Evolutionary conservation across 2,888 invertebrate genomes (phyloP), one percentile per base, ranked within the genome.

Genomic region (Drosophila meridiana): DNA sequence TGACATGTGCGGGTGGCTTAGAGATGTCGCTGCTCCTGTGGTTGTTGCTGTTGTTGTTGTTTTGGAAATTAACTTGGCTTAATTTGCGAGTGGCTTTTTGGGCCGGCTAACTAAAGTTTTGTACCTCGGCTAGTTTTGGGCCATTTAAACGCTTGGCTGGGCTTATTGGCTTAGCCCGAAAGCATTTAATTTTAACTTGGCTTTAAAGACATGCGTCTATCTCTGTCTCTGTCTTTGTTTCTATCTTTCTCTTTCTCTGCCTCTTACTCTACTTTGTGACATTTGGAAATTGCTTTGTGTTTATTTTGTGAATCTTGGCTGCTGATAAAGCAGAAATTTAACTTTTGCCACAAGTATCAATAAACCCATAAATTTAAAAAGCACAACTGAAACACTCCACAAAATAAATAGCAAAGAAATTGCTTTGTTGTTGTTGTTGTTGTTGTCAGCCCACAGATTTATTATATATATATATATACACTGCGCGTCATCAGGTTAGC

Each of bases 321-420:
- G 77, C 77, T 79, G 79, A 77, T 74, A 70, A 74, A 66, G 75
- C 75, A 67, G 60, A 74, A 66, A 74, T 77, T 74, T 63, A 52
- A 48, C 52, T 59, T 57, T 50, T 62, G 34, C 50, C 47, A 9
- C 50, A 73, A 73, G 80, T 83, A 88, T 85, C 88, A 88, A 88
- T 88, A 86, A 88, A 73, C 88, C 68, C 88, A 88, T 83, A 84
- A 84, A 84, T 83, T 83, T 40, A 47, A 59, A 58, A 40, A 69
- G 52, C 57, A 56, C 56, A 53, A 53, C n/a, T 14, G 40, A 56
- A 40, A 56, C 52, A 52, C 28, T 47, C 30, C 57, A 56, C 50
- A 20, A 56, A 59, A 62, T 30, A 55, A 47, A 60, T 47, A 52
- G 56, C 30, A 63, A 65, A 36, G 47, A 76, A 73, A 59, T 66